Evolutionary conservation across 2,797 vertebrate genomes (phyloP).

Genomic region (Rhinichthys osculus): DNA sequence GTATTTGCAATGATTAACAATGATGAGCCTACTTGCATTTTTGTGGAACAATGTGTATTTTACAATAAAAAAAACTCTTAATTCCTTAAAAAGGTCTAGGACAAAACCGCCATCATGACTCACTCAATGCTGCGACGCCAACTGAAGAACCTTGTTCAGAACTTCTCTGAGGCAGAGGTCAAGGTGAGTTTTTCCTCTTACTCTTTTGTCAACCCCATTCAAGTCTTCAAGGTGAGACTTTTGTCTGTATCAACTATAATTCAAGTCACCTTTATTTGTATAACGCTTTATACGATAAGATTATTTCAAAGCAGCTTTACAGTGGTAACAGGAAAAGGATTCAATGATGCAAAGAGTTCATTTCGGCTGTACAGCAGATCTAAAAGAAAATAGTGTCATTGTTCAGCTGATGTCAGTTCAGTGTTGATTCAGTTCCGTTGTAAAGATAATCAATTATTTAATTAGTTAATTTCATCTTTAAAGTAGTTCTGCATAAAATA

Average conservation of each 20-base stretch:
- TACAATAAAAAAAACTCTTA: neutral
- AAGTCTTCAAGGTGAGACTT: neutral
- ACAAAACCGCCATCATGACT: constrained; percentile 84
- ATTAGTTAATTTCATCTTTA: neutral
- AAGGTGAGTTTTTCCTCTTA: constrained; percentile 81
- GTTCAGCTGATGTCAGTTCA: neutral
- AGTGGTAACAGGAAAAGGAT: neutral
- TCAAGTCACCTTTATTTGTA: neutral
- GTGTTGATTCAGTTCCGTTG: neutral
- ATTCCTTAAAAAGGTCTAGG: constrained; percentile 56
- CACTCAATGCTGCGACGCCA: constrained; percentile 95
- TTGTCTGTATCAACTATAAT: neutral
- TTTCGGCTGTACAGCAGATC: neutral
- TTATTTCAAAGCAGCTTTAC: neutral
- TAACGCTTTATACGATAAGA: neutral
- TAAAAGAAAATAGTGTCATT: neutral
- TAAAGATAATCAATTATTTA: neutral
- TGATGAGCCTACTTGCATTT: neutral
- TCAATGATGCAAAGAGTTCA: neutral
- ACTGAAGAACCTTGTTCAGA: constrained; percentile 99
- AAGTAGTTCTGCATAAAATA: neutral
- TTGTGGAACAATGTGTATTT: neutral
- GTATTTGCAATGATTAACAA: neutral
- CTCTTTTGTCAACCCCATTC: neutral
- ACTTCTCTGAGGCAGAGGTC: constrained; percentile 98